Evolutionary conservation across 1,140 invertebrate species (phyloP), one percentile per base, ranked within the genome.

Genomic region (Diploscapter pachys): DNA sequence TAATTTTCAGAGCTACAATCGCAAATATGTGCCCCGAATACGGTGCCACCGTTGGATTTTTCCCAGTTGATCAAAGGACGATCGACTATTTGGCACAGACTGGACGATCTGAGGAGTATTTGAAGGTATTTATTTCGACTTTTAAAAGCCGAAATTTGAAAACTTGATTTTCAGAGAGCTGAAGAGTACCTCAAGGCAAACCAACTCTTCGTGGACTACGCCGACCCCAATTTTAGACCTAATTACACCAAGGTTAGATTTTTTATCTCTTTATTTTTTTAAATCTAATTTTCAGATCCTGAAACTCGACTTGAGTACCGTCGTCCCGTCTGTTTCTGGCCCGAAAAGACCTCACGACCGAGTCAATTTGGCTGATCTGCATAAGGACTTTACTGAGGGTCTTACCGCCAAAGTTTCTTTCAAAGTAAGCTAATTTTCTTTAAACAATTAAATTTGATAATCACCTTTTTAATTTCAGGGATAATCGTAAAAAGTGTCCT

Each of bases 291-390:
- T 81, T 74, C 67, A 93, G 90, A 89, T 92, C 56, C 91, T 96
- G 5, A 92, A 92, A 74, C 86, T 99, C 70, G 95, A 99, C 86
- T 88, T 99, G 53, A 86, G 87, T 0, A 93, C 92, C 0, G 93
- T 99, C 2, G 93, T 93, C 6, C 92, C 95, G 3, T 97, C 93
- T 70, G 91, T 97, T 0, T 96, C 93, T 80, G 96, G 96, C 5
- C 96, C 96, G 0, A 98, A 99, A 86, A 88, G 96, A 78, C 96
- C 96, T 0, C 96, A 99, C 81, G 96, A 99, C 88, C 89, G 93
- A 66, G 94, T 99, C 3, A 90, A 93, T 0, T 93, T 98, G 0
- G 87, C 90, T 0, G 90, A 92, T 54, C 96, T 98, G 92, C 94
- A 95, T 82, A 84, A 88, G 52, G 95, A 98, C 86, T 99, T 98